Evolutionary conservation across 2,113 vertebrate species (phyloP).

Genomic region (Melanotaenia duboulayi): DNA sequence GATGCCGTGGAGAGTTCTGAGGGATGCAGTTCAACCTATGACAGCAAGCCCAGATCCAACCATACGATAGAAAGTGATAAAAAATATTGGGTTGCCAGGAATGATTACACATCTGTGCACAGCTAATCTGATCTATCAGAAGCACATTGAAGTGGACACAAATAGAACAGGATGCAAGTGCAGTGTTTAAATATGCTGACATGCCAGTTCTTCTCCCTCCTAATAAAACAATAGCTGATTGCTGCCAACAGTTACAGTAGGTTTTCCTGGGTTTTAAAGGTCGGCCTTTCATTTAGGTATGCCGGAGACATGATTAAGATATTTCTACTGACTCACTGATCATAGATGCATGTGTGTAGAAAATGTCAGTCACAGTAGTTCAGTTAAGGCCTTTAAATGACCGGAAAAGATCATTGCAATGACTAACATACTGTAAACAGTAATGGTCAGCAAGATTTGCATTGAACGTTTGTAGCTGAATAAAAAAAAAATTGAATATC

Average conservation of each 20-base stretch:
- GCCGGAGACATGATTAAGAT: conserved; percentile 14
- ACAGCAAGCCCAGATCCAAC: conserved; percentile 40
- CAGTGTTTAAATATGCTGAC: conserved; percentile 28
- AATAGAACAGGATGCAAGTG: not conserved
- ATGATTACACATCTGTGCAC: conserved; percentile 27
- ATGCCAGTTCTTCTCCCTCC: conserved; percentile 5
- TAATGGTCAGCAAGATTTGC: conserved; percentile 35
- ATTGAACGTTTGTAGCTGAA: conserved; percentile 1
- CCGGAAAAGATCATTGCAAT: conserved; percentile 4
- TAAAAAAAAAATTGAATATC: not conserved
- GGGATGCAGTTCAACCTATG: conserved; percentile 38
- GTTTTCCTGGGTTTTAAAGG: conserved; percentile 19
- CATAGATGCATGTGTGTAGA: conserved; percentile 37
- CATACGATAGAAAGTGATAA: conserved; percentile 39
- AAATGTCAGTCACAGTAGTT: conserved; percentile 57
- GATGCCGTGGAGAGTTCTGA: conserved; percentile 56
- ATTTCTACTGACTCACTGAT: conserved; percentile 48
- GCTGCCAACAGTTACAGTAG: not conserved
- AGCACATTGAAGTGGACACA: not conserved
- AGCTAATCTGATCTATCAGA: conserved; percentile 37
- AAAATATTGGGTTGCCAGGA: conserved; percentile 21
- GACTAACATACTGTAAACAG: conserved; percentile 26
- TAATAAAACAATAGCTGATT: conserved; percentile 8
- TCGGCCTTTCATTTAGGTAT: conserved; percentile 10
- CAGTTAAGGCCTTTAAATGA: conserved; percentile 42